A percentile compares a stretch with the other conserved stretches of the same genome.
These are phyloP conservation scores for Ramphastos sulfuratus DNA, from an alignment of 2,113 vertebrate genomes.

Conservation along the genomic window DNA sequence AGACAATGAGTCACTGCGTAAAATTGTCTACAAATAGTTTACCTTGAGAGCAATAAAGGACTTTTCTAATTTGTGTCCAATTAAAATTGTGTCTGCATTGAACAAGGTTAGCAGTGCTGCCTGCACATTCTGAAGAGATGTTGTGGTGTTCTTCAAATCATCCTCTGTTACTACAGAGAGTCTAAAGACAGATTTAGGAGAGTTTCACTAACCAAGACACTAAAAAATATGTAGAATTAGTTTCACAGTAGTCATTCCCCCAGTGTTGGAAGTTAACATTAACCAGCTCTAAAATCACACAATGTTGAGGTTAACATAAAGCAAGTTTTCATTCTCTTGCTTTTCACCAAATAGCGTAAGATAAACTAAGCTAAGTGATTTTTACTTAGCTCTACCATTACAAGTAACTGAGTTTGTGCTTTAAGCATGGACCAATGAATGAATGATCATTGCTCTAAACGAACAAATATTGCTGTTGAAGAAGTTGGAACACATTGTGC, in stretches of 20 bases:
- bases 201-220: background rate
- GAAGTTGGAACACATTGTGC: background rate
- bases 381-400: background rate
- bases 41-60: slow-evolving; percentile 83
- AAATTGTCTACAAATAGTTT: slow-evolving; percentile 16
- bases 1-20: background rate
- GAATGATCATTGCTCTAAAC: background rate
- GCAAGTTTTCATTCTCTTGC: background rate
- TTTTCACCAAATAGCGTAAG: background rate
- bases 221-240: background rate
- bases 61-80: slow-evolving; percentile 80
- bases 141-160: slow-evolving; percentile 68
- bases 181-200: slow-evolving; percentile 54
- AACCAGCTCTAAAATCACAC: background rate
- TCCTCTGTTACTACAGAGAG: slow-evolving; percentile 80
- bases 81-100: slow-evolving; percentile 77
- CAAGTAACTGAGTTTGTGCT: background rate
- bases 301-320: background rate
- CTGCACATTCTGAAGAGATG: slow-evolving; percentile 75
- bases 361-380: background rate
- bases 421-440: background rate
- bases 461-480: background rate
- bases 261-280: background rate
- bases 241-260: background rate
- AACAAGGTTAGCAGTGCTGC: slow-evolving; percentile 77